Evolutionary conservation across 2,888 invertebrate species (phyloP).

Genomic region (Caenorhabditis auriculariae): DNA sequence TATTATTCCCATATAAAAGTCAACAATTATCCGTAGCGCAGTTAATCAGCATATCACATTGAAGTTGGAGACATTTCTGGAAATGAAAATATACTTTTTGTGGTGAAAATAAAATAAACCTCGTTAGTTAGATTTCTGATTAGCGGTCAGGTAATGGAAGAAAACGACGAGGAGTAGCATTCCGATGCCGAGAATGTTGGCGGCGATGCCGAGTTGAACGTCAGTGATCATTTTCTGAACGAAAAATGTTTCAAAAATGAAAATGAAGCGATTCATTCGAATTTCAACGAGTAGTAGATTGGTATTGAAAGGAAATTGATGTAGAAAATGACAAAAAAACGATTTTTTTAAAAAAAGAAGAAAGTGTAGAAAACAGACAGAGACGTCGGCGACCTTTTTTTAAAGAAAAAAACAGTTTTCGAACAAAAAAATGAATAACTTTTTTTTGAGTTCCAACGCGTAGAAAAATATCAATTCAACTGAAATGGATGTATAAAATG

Average conservation of each 20-base stretch:
- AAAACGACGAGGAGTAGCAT: slow-evolving; percentile 61
- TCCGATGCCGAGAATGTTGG: slow-evolving; percentile 61
- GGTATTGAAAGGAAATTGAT: too few relatives aligned
- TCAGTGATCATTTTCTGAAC: slow-evolving; percentile 54
- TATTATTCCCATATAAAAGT: too few relatives aligned
- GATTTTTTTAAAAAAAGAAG: slow-evolving; percentile 14
- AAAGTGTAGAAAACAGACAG: neutral
- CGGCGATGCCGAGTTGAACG: slow-evolving; percentile 60
- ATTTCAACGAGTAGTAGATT: too few relatives aligned
- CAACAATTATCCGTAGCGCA: too few relatives aligned
- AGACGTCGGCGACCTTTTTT: too few relatives aligned
- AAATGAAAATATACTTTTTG: neutral
- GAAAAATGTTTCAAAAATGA: neutral
- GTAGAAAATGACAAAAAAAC: too few relatives aligned
- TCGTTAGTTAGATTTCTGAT: slow-evolving; percentile 35
- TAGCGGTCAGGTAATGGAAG: slow-evolving; percentile 62
- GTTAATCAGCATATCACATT: neutral
- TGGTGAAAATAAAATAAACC: slow-evolving; percentile 2
- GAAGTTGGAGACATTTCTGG: neutral
- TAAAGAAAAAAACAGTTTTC: too few relatives aligned
- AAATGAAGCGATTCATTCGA: slow-evolving; percentile 7
- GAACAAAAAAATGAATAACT: too few relatives aligned
- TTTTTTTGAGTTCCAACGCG: too few relatives aligned
- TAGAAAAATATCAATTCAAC: too few relatives aligned
- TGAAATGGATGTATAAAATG: too few relatives aligned